Evolutionary conservation across 2,113 vertebrate genomes (phyloP), one percentile per base, ranked within the genome.

Genomic region (Anhinga rufa): DNA sequence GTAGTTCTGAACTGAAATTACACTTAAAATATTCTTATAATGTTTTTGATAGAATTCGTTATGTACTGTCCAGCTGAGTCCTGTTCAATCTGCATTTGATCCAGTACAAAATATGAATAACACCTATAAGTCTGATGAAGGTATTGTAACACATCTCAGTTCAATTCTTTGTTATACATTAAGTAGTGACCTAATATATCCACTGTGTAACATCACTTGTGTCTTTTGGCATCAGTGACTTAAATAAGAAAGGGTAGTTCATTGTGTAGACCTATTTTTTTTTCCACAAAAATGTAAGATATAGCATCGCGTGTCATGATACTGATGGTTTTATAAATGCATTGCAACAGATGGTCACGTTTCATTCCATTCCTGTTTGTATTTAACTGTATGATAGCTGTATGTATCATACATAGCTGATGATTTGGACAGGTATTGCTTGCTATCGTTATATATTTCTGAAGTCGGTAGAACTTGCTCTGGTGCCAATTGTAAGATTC

Each of bases 41-140:
- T 89, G 55, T 88, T 97, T 97, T 97, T 96, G 10, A 89, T 88
- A 98, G 98, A 98, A 97, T 93, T 96, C 44, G 3, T 79, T 94
- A 46, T 31, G 72, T 76, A 83, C 89, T 58, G 12, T 95, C 72
- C 95, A 97, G 49, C 91, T 93, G 95, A 97, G 68, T 93, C 95
- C 97, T 48, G 77, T 91, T 90, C 96, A 88, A 15, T 96, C 92
- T 96, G 68, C 96, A 84, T 91, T 83, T 81, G 96, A 97, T 52
- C 96, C 97, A 82, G 93, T 91, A 81, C 95, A 96, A 90, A 83
- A 75, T 49, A 82, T 10, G 82, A 95, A 80, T 68, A 75, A 31
- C 48, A 55, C 62, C 82, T 86, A 18, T 82, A 84, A 91, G 77
- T 44, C 81, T 90, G 94, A 95, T 86, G 96, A 98, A 98, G 98